These are phyloP conservation scores for Platygyra sinensis DNA, from an alignment of 64 coral and sea anemone genomes.

Conservation along the genomic window DNA sequence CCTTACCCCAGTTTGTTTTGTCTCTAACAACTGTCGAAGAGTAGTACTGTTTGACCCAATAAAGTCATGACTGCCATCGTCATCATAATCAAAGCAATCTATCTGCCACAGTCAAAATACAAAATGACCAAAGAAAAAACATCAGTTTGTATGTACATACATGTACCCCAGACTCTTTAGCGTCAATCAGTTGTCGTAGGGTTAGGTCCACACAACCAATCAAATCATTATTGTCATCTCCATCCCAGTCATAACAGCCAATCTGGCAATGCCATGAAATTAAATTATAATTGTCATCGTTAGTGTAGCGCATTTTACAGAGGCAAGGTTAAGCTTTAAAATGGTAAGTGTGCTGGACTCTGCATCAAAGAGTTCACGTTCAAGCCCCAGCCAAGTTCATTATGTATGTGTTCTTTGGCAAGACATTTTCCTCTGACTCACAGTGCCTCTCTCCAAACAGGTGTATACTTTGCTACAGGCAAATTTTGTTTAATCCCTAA, in stretches of 20 bases:
- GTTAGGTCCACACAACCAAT: conserved; percentile 80
- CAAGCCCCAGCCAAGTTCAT: too few species aligned
- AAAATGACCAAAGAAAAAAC: conserved; percentile 19
- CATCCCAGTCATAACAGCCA: conserved; percentile 87
- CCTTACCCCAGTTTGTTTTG: conserved; percentile 63
- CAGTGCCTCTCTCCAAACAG: too few species aligned
- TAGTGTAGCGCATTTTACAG: neutral
- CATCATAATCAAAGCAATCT: conserved; percentile 86
- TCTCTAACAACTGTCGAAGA: conserved; percentile 61
- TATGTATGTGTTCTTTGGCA: too few species aligned
- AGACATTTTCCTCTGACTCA: too few species aligned
- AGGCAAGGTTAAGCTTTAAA: neutral
- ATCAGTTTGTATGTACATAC: conserved; percentile 35
- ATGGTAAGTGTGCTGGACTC: too few species aligned
- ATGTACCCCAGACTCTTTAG: conserved; percentile 70
- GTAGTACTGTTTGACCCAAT: conserved; percentile 59
- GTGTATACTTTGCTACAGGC: too few species aligned
- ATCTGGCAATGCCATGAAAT: conserved; percentile 59
- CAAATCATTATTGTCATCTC: conserved; percentile 88
- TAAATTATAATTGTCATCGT: neutral
- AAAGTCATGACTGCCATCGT: conserved; percentile 77
- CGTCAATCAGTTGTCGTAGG: conserved; percentile 62
- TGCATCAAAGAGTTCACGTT: too few species aligned
- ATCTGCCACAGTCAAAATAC: conserved; percentile 52
- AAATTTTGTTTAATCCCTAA: too few species aligned